These are phyloP conservation scores for Drosophila nr. medialis DNA, from an alignment of 2,888 invertebrate species.

Conservation along the genomic window DNA sequence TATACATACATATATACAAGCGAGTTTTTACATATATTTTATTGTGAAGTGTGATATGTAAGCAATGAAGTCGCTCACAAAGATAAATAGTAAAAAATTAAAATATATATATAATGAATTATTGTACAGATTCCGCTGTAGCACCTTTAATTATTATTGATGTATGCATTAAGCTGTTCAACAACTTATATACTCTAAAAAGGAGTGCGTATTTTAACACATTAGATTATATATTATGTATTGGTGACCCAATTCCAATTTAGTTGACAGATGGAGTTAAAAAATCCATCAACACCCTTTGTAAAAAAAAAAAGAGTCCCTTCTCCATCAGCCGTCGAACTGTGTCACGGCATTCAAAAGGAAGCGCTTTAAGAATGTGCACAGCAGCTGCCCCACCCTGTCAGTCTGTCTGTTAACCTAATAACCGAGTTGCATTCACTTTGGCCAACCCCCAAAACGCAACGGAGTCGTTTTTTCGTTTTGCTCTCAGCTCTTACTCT, in stretches of 20 bases:
- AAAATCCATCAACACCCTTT: neutral
- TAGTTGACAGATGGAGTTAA: slow-evolving; percentile 15
- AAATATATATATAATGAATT: neutral
- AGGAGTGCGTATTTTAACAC: slow-evolving; percentile 37
- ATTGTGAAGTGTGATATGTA: neutral
- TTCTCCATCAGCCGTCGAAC: neutral
- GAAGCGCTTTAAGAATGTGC: slow-evolving; percentile 1
- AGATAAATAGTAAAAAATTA: neutral
- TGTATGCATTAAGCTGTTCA: slow-evolving; percentile 1
- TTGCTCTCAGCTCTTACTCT: slow-evolving; percentile 6
- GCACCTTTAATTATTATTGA: neutral
- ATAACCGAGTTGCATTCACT: slow-evolving; percentile 12
- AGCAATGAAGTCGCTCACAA: neutral
- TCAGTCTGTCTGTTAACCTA: slow-evolving; percentile 12
- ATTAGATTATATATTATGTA: slow-evolving; percentile 15
- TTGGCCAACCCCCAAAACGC: slow-evolving; percentile 6
- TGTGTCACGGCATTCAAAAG: slow-evolving; percentile 41
- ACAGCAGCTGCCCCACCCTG: slow-evolving; percentile 10
- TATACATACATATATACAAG: neutral
- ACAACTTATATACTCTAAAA: slow-evolving; percentile 1
- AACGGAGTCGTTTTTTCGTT: neutral
- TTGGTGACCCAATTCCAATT: neutral
- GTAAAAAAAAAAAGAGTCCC: too few relatives aligned
- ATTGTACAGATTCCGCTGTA: neutral
- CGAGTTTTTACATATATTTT: neutral